Evolutionary conservation across 2,888 invertebrate genomes (phyloP).

Genomic region (Polydrusus tereticollis): DNA sequence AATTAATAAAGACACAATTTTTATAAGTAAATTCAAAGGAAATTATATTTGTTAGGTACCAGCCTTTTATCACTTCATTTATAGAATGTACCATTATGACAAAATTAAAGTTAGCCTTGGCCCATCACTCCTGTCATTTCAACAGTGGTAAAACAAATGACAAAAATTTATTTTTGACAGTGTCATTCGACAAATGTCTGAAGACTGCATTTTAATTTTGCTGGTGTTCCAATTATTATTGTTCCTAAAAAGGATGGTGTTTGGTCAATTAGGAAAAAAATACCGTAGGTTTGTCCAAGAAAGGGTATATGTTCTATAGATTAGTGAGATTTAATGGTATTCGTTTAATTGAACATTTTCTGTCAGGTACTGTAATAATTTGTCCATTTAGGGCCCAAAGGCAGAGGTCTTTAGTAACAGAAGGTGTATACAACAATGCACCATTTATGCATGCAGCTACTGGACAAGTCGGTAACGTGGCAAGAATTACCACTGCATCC

Average conservation of each 20-base stretch:
- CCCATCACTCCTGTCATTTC: neutral
- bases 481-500: slow-evolving; percentile 85
- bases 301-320: neutral
- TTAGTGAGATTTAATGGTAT: neutral
- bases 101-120: neutral
- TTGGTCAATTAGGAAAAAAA: neutral
- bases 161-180: neutral
- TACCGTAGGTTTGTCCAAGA: neutral
- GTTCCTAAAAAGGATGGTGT: slow-evolving; percentile 8
- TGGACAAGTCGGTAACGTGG: slow-evolving; percentile 85
- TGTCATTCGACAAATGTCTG: neutral
- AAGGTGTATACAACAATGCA: slow-evolving; percentile 91
- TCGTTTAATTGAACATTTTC: neutral
- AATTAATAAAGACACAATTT: too few species aligned
- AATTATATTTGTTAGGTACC: too few species aligned
- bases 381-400: slow-evolving; percentile 74
- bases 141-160: neutral
- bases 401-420: slow-evolving; percentile 78
- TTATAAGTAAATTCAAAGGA: too few species aligned
- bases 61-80: too few species aligned
- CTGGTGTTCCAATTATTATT: neutral
- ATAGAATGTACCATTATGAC: neutral
- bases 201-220: neutral
- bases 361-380: neutral
- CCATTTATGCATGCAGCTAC: slow-evolving; percentile 92